phyloP scores from a whole-genome alignment of 2,797 vertebrate species.

The Gadopsis bispinosus region DNA sequence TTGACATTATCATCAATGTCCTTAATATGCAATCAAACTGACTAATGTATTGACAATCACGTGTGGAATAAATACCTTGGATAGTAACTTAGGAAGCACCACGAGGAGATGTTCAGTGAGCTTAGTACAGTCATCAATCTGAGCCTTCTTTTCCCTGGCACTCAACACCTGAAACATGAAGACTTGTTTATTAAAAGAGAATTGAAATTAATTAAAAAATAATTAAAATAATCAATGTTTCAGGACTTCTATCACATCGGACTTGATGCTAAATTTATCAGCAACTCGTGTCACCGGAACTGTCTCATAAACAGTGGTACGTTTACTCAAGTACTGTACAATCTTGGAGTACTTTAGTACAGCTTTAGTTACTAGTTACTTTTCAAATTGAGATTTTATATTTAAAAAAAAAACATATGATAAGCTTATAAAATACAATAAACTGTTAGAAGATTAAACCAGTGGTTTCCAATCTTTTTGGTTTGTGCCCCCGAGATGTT shows the following conservation, averaged over 20 bases:
- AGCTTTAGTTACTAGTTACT: too few relatives aligned
- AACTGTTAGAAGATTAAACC: too few relatives aligned
- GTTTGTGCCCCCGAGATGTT: too few relatives aligned
- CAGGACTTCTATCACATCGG: not conserved
- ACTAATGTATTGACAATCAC: not conserved
- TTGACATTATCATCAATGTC: not conserved
- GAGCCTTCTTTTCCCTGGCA: constrained; percentile 88
- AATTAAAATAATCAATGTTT: not conserved
- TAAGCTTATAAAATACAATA: not conserved
- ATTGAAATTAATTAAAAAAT: not conserved
- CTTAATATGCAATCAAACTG: not conserved
- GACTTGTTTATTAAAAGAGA: not conserved
- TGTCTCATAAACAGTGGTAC: not conserved
- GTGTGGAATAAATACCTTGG: constrained; percentile 84
- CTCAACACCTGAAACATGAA: constrained; percentile 82
- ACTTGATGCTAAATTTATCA: too few relatives aligned
- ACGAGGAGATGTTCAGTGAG: constrained; percentile 90
- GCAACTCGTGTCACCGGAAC: not conserved
- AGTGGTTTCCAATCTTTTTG: too few relatives aligned
- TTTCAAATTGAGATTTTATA: not conserved
- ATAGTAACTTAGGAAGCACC: constrained; percentile 89
- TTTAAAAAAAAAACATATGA: not conserved
- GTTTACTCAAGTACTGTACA: too few relatives aligned
- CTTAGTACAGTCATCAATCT: constrained; percentile 87
- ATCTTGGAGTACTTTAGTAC: not conserved